Evolutionary conservation across 1,140 invertebrate genomes (phyloP), one percentile per base, ranked within the genome.

Genomic region (Globodera ellingtonae): DNA sequence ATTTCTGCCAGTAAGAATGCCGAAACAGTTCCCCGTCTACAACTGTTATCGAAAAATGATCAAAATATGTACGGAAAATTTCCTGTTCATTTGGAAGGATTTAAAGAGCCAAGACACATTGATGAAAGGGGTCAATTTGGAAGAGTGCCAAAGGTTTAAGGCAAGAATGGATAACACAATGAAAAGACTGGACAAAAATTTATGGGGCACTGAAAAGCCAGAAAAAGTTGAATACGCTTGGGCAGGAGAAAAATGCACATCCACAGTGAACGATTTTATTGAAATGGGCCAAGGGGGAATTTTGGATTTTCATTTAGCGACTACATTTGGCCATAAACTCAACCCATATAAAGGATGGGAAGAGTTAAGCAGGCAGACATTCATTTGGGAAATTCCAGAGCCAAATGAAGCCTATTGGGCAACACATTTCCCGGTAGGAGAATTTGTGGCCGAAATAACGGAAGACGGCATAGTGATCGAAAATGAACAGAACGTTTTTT

Each of bases 271-370:
- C 7, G 6, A 24, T 69, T 69, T 15, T 44, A 15, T 69, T 1
- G 66, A 69, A n/a, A 44, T 10, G n/a, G 66, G 66, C 9, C n/a
- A 21, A 21, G 66, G 66, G 66, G 66, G 66, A 62, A 13, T 13
- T n/a, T n/a, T 62, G 59, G 59, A 15, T 2, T n/a, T 35, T 2
- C 35, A 35, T 35, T 6, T 69, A 21, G 18, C 18, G 1, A 69
- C 66, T 69, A 10, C 66, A 18, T 69, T 69, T 69, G 66, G 66
- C 8, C n/a, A 69, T 18, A 69, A 21, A 5, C 66, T 69, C 66
- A 69, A 44, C 66, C 66, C 66, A 52, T 52, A 52, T 52, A 52
- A 52, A 1, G 50, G 50, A 5, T 52, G 50, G 50, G 50, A 52
- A 52, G 50, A 52, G 7, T 10, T 52, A 13, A 8, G 13, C 8